Base-by-base conservation (phyloP, 1,140 invertebrate genomes). In the Palaemon carinicauda region DNA sequence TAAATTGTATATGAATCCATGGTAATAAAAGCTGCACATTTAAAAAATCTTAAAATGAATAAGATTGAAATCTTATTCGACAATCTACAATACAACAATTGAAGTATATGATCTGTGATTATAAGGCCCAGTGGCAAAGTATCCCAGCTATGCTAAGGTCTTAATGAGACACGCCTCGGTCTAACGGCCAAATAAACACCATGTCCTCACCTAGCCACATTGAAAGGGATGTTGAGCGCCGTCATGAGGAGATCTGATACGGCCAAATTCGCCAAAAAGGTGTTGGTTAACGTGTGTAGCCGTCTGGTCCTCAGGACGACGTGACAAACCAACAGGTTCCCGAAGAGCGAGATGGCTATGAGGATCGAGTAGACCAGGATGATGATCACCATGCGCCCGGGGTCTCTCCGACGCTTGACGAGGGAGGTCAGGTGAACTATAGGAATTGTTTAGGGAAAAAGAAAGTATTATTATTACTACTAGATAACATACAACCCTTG, bases 221-320 rank as follows among this genome's bases (percentile, higher is more conserved):
- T 91, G 74, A 91, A 91, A 4, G 91, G 91, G 71, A 93, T 92
- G 89, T 92, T 93, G 82, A 93, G 82, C 21, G 89, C 89, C 14
- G 91, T 91, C 88, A 91, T 90, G 14, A 91, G 88, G 17, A 91
- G 87, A 88, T 91, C 91, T 1, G 90, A 90, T n/a, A 91, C 79
- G 14, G 91, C 91, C 78, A 91, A 78, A 89, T 91, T 91, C 21
- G 91, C 91, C 29, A 91, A 77, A 41, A 91, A 90, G 9, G 89
- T 90, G 80, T 91, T 90, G 27, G 91, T 91, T 14, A 91, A 69
- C 0, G 90, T 91, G 65, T 91, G 90, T 71, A 92, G 89, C 52
- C 90, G 69, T n/a, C 90, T 65, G 52, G 90, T 91, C 78, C 89
- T 82, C 4, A 91, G 86, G 1, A 92, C 90, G 19, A 92, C 89